Percentiles rank a stretch among this genome's conserved stretches.
Conservation (phyloP, 2,888 invertebrate genomes). For the Tipula lateralis region DNA sequence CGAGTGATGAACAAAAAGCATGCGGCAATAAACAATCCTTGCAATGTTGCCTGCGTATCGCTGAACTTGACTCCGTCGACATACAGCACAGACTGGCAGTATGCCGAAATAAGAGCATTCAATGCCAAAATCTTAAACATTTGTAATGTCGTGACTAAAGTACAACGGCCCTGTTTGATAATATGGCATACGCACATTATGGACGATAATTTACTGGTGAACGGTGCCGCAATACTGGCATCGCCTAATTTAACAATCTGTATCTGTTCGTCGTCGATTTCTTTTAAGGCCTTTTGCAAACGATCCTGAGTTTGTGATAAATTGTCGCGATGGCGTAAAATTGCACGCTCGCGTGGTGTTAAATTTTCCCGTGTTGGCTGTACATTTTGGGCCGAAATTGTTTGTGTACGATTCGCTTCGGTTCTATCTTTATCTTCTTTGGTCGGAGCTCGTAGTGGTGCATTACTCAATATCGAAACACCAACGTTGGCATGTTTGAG, state of each 20-base stretch:
- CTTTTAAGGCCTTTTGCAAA: conserved; percentile 60
- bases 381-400: neutral
- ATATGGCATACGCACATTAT: conserved; percentile 97
- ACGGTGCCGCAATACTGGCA: conserved; percentile 98
- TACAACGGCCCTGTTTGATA: conserved; percentile 98
- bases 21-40: conserved; percentile 89
- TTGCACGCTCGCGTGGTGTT: conserved; percentile 43
- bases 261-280: conserved; percentile 81
- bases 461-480: conserved; percentile 82
- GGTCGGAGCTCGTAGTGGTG: conserved; percentile 58
- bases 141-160: conserved; percentile 96
- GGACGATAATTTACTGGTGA: conserved; percentile 94
- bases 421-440: conserved; percentile 36
- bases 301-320: conserved; percentile 43
- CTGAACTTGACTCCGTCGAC: conserved; percentile 97
- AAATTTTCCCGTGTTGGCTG: conserved; percentile 38
- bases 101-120: conserved; percentile 95
- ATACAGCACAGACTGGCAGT: conserved; percentile 97
- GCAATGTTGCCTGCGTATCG: conserved; percentile 95
- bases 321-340: conserved; percentile 44
- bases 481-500: conserved; percentile 98
- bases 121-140: conserved; percentile 99
- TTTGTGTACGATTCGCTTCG: neutral
- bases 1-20: conserved; percentile 98
- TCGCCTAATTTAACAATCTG: conserved; percentile 94